phyloP scores from a whole-genome alignment of 1,140 invertebrate species.

The Danaus melanippus region DNA sequence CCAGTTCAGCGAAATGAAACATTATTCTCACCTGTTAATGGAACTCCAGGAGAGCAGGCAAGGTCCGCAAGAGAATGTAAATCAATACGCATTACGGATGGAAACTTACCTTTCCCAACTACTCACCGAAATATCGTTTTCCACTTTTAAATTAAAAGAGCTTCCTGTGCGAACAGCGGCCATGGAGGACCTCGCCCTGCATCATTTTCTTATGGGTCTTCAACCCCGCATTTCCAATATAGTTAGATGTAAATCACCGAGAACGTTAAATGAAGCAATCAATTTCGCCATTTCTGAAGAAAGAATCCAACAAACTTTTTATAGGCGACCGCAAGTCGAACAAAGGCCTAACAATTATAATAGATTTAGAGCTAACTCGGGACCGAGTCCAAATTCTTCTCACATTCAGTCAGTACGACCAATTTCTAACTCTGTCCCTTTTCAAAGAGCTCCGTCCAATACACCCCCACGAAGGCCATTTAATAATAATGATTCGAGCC shows the following conservation, averaged over 20 bases:
- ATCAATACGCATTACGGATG: constrained; percentile 2
- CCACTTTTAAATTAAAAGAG: background rate
- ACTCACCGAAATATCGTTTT: constrained; percentile 8
- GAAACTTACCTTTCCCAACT: constrained; percentile 7
- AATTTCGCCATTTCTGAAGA: constrained; percentile 25
- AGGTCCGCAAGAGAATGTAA: constrained; percentile 4
- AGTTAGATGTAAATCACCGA: constrained; percentile 16
- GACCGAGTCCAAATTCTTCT: too few relatives aligned
- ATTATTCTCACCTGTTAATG: constrained; percentile 22
- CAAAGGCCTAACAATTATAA: too few relatives aligned
- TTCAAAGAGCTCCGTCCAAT: background rate
- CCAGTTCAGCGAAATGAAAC: constrained; percentile 24
- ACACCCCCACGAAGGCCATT: background rate
- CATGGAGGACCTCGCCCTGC: constrained; percentile 26
- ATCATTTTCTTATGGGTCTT: constrained; percentile 22
- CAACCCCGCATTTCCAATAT: constrained; percentile 23
- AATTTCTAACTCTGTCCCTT: too few relatives aligned
- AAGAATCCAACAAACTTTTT: constrained; percentile 19
- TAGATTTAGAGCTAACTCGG: too few relatives aligned
- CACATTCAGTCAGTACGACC: too few relatives aligned
- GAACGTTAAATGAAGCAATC: constrained; percentile 22
- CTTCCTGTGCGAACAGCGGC: constrained; percentile 14
- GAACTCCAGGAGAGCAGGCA: constrained; percentile 22
- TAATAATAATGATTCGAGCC: constrained; percentile 2
- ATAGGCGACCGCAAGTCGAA: background rate